Base-by-base conservation (phyloP, 2,888 invertebrate genomes). In the Aporophyla nigra region DNA sequence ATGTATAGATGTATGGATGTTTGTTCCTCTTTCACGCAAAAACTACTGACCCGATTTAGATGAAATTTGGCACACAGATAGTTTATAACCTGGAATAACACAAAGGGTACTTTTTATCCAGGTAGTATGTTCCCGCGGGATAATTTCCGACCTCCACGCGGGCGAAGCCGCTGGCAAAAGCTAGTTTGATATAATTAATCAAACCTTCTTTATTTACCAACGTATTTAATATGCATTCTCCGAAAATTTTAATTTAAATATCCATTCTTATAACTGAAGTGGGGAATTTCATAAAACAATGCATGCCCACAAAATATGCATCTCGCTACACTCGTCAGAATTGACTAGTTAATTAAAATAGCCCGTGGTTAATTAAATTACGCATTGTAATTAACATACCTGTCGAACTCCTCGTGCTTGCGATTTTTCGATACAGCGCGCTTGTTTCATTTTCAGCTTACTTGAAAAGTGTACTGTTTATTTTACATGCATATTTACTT, bases 301-400 rank as follows among this genome's bases (percentile, higher is more conserved):
- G 71, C 81, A 70, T 80, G 62, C 58, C 27, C 62, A 73, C 46
- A 40, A 85, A 85, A 75, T 67, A 78, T 76, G 78, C 56, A 71
- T 40, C 46, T 58, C 40, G 12, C 66, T 58, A 63, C 33, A 62
- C 46, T 67, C 63, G 67, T 74, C 77, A 51, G 71, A 76, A 77
- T 61, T 67, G 53, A 51, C 78, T 51, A 63, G 66, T 85, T 79
- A 78, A 86, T 83, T 86, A 80, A 81, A 82, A 83, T 82, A 78
- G 77, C 72, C 66, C 33, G 59, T 69, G 71, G 70, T 71, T 86
- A 80, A 83, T 89, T 81, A 80, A 82, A 83, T 80, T 59, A 78
- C 80, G 76, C 68, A 76, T 62, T 59, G 58, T 76, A 78, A 73
- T 77, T 80, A 77, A 75, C 71, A 62, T 66, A 16, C 54, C 66